phyloP scores from a whole-genome alignment of 2,113 vertebrate genomes.

The Sitta europaea region DNA sequence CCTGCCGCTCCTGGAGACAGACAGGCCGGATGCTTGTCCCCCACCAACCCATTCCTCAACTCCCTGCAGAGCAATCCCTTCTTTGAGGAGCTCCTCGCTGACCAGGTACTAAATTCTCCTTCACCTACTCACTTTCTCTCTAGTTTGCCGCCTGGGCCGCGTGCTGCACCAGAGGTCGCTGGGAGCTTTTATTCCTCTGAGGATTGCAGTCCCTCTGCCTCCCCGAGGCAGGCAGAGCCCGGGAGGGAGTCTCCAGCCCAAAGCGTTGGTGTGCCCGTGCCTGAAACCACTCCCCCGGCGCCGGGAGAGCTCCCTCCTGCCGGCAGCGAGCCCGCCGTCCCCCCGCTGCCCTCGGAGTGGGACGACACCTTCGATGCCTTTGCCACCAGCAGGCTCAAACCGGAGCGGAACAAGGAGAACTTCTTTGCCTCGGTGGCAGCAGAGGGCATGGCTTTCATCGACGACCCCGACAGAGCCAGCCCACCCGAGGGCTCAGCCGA shows the following conservation, averaged over 20 bases:
- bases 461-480: not conserved
- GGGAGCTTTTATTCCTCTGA: slow-evolving; percentile 51
- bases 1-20: slow-evolving; percentile 58
- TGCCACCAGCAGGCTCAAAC: slow-evolving; percentile 81
- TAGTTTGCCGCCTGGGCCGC: slow-evolving; percentile 76
- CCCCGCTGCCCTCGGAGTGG: slow-evolving; percentile 71
- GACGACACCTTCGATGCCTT: slow-evolving; percentile 85
- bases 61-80: slow-evolving; percentile 86
- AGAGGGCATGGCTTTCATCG: slow-evolving; percentile 45
- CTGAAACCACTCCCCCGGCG: slow-evolving; percentile 70
- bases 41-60: slow-evolving; percentile 86
- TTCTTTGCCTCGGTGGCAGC: not conserved
- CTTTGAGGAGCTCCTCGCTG: slow-evolving; percentile 80
- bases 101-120: slow-evolving; percentile 79
- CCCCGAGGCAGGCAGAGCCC: slow-evolving; percentile 52
- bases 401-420: slow-evolving; percentile 14
- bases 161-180: slow-evolving; percentile 67
- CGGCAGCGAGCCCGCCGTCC: not conserved
- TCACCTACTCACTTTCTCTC: slow-evolving; percentile 88
- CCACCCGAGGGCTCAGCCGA: fast-evolving
- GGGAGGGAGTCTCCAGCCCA: slow-evolving; percentile 21
- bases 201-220: slow-evolving; percentile 50
- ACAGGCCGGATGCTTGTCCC: slow-evolving; percentile 69
- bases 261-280: slow-evolving; percentile 33
- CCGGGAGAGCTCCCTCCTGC: slow-evolving; percentile 1